Percentiles rank a stretch among this genome's conserved stretches.
Evolutionary conservation across 2,888 invertebrate species (phyloP).

Genomic region (Pandemis cinnamomeana): DNA sequence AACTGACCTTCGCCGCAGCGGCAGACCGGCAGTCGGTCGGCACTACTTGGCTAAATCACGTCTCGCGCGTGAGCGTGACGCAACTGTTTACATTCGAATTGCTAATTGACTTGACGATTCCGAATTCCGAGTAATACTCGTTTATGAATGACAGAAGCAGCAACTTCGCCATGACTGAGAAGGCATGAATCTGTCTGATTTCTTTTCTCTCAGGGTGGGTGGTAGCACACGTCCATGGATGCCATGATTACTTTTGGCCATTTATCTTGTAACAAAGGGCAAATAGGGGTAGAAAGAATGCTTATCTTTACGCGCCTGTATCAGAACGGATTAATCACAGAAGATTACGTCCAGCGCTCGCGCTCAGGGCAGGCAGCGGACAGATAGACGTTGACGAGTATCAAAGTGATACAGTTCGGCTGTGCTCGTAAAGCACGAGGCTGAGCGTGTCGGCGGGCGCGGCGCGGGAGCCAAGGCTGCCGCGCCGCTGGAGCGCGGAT

Average conservation of each 20-base stretch:
- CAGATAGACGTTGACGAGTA: not conserved
- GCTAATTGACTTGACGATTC: constrained; percentile 23
- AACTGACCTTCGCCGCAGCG: constrained; percentile 37
- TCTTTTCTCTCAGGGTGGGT: not conserved
- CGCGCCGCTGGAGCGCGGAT: constrained; percentile 31
- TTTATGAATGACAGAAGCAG: not conserved
- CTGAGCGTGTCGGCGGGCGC: not conserved
- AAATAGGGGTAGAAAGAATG: not conserved
- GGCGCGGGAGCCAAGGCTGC: not conserved
- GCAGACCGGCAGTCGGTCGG: not conserved
- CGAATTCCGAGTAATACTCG: constrained; percentile 8
- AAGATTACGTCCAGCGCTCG: not conserved
- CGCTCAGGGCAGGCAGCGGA: not conserved
- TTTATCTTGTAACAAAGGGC: not conserved
- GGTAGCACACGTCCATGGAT: too few relatives aligned
- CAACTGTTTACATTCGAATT: constrained; percentile 38
- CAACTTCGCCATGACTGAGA: not conserved
- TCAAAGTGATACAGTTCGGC: too few relatives aligned
- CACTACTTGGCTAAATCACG: constrained; percentile 7
- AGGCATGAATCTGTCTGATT: not conserved
- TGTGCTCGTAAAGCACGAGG: too few relatives aligned
- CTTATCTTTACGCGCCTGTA: not conserved
- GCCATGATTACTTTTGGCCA: not conserved
- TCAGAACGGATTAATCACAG: not conserved
- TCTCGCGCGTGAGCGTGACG: constrained; percentile 23